These are phyloP conservation scores for Puntigrus tetrazona DNA, from an alignment of 2,113 vertebrate species.

Conservation along the genomic window DNA sequence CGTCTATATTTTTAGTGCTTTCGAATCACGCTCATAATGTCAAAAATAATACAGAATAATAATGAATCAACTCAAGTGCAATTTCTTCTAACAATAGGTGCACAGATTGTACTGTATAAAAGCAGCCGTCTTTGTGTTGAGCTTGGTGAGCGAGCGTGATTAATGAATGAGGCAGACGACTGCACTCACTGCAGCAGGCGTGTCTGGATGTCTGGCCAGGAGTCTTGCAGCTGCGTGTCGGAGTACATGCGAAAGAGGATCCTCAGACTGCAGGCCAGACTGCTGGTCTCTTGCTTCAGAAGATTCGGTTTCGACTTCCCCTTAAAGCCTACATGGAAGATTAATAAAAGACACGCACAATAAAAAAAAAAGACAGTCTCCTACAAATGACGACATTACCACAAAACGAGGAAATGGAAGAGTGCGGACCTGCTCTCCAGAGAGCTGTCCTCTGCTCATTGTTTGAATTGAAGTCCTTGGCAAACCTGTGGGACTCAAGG, in stretches of 20 bases:
- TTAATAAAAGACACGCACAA: neutral
- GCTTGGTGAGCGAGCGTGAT: neutral
- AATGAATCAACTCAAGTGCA: neutral
- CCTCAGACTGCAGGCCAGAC: slow-evolving; percentile 91
- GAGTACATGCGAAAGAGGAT: slow-evolving; percentile 95
- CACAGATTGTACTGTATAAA: neutral
- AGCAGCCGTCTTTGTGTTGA: neutral
- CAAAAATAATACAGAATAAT: neutral
- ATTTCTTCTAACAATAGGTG: neutral
- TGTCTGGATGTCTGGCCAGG: slow-evolving; percentile 87
- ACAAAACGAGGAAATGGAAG: neutral
- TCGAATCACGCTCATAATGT: neutral
- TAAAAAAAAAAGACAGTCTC: neutral
- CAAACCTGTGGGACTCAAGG: slow-evolving; percentile 94
- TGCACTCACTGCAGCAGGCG: slow-evolving; percentile 87
- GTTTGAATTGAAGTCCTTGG: slow-evolving; percentile 96
- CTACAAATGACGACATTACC: neutral
- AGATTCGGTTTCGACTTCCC: slow-evolving; percentile 99
- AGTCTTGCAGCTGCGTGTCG: slow-evolving; percentile 81
- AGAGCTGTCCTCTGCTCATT: slow-evolving; percentile 94
- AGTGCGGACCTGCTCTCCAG: slow-evolving; percentile 88
- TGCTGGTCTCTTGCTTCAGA: slow-evolving; percentile 98
- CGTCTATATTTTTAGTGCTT: neutral
- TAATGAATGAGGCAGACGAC: neutral
- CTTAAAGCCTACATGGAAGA: slow-evolving; percentile 84